phyloP scores from a whole-genome alignment of 2,797 vertebrate species.

The Pantherophis vulpinus region DNA sequence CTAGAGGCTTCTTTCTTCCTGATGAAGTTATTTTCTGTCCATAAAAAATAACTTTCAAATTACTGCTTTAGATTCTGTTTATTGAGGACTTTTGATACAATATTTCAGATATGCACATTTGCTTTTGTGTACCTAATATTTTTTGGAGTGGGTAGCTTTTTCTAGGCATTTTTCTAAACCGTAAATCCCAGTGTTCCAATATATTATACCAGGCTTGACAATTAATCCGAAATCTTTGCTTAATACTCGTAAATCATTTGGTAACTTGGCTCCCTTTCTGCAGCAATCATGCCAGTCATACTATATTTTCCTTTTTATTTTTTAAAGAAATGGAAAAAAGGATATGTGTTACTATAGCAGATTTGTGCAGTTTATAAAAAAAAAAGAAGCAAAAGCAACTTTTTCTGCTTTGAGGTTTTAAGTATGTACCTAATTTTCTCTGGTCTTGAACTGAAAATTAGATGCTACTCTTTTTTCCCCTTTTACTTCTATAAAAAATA shows the following conservation, averaged over 20 bases:
- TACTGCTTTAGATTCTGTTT: neutral
- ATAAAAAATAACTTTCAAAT: slow-evolving; percentile 12
- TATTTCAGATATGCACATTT: neutral
- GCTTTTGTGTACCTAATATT: neutral
- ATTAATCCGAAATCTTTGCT: slow-evolving; percentile 14
- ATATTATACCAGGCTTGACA: slow-evolving; percentile 9
- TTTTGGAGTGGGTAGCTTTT: too few species aligned
- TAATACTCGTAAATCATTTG: neutral
- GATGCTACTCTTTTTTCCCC: neutral
- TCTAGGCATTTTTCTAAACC: neutral
- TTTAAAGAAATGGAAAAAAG: neutral
- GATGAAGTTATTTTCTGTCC: slow-evolving; percentile 42
- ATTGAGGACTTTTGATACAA: neutral
- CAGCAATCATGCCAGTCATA: neutral
- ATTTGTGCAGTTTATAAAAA: neutral
- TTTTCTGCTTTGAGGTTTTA: slow-evolving; percentile 14
- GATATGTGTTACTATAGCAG: slow-evolving; percentile 7
- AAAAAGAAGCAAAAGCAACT: neutral
- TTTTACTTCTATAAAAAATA: neutral
- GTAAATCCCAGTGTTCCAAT: slow-evolving; percentile 15
- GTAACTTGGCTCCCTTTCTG: neutral
- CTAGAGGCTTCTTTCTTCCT: neutral
- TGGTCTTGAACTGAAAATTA: neutral
- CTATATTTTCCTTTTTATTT: neutral
- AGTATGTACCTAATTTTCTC: neutral